Conservation (phyloP, 92 coral and sea anemone species). For the Paramuricea clavata region DNA sequence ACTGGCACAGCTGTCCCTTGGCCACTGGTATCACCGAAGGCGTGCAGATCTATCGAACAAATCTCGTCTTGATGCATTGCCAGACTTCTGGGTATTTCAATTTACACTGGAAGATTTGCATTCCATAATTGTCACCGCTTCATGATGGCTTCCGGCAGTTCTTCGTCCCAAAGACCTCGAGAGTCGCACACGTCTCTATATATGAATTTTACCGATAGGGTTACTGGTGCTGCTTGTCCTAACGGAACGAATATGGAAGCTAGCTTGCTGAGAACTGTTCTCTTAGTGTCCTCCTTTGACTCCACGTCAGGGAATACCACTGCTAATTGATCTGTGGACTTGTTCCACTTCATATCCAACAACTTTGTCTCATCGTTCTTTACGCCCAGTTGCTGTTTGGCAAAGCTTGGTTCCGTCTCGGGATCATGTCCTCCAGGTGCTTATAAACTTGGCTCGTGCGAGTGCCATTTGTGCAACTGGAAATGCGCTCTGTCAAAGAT, state of each 20-base stretch:
- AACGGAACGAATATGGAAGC: too few species aligned
- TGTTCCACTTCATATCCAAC: not conserved
- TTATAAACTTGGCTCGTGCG: too few species aligned
- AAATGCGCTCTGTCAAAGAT: too few species aligned
- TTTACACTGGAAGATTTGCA: not conserved
- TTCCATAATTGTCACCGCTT: conserved; percentile 41
- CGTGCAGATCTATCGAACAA: conserved; percentile 27
- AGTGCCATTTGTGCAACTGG: too few species aligned
- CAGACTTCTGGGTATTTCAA: conserved; percentile 18
- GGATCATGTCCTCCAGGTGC: not conserved
- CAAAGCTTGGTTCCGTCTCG: not conserved
- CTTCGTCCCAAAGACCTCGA: not conserved
- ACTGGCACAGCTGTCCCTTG: conserved; percentile 51
- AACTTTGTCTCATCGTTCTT: not conserved
- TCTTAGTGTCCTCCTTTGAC: too few species aligned
- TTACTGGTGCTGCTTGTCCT: too few species aligned
- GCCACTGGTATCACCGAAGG: conserved; percentile 60
- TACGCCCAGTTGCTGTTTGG: not conserved
- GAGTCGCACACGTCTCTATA: too few species aligned
- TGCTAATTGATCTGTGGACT: too few species aligned
- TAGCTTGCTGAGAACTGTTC: too few species aligned
- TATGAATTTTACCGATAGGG: too few species aligned
- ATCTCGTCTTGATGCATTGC: conserved; percentile 28
- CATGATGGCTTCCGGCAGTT: conserved; percentile 38
- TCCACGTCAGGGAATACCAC: too few species aligned